These are phyloP conservation scores for Ellobium chinense DNA, from an alignment of 2,888 invertebrate species.

Conservation along the genomic window DNA sequence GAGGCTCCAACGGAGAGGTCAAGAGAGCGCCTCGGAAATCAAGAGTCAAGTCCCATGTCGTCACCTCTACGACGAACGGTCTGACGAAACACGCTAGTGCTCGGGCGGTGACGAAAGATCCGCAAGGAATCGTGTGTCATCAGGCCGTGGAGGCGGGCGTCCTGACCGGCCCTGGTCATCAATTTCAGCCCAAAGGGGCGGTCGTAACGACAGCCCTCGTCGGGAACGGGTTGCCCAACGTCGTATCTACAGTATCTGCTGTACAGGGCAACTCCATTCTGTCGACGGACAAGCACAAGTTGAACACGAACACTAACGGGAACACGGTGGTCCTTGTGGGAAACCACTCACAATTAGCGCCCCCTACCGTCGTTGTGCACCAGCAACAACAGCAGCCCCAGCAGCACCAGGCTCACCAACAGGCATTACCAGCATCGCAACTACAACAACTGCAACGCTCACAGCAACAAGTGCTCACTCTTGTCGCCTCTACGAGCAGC, in stretches of 20 bases:
- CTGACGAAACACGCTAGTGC: neutral
- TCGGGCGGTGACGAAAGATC: neutral
- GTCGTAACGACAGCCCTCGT: conserved; percentile 12
- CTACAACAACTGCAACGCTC: neutral
- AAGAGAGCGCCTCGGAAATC: conserved; percentile 28
- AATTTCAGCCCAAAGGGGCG: conserved; percentile 36
- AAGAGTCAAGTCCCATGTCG: conserved; percentile 17
- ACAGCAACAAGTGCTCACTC: neutral
- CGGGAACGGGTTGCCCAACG: neutral
- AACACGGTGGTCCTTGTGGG: neutral
- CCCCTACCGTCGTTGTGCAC: neutral
- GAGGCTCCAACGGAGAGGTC: neutral
- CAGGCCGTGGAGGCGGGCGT: conserved; percentile 13
- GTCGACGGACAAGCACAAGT: neutral
- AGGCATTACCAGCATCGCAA: neutral
- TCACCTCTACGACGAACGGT: conserved; percentile 30
- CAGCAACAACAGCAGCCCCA: too few relatives aligned
- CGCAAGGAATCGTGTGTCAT: neutral
- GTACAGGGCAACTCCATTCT: neutral
- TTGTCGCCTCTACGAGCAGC: conserved; percentile 10
- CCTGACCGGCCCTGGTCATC: neutral
- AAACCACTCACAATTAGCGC: neutral
- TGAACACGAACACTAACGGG: neutral
- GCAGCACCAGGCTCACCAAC: neutral
- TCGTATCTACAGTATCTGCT: neutral